Evolutionary conservation across 2,113 vertebrate species (phyloP).

Genomic region (Istiophorus platypterus): DNA sequence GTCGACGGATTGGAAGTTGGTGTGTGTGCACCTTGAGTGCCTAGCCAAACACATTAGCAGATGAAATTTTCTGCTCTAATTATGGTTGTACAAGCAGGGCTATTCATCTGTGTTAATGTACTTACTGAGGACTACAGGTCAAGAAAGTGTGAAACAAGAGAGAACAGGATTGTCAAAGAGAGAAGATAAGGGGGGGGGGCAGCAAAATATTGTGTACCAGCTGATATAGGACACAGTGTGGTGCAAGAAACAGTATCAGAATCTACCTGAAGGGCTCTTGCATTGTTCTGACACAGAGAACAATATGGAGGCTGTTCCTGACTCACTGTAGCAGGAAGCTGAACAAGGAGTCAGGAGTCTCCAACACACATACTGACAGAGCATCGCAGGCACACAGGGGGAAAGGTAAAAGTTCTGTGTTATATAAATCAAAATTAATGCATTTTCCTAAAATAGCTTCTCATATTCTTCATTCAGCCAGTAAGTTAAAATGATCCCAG

Average conservation of each 20-base stretch:
- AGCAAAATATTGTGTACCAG: conserved; percentile 20
- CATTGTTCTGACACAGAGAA: conserved; percentile 86
- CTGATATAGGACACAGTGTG: conserved; percentile 21
- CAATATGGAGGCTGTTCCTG: conserved; percentile 84
- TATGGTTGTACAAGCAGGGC: conserved; percentile 47
- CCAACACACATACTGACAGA: conserved; percentile 69
- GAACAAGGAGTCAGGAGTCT: conserved; percentile 82
- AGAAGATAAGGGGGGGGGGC: neutral
- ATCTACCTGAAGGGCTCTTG: conserved; percentile 86
- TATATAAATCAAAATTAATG: neutral
- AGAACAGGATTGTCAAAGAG: conserved; percentile 50
- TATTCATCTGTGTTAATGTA: conserved; percentile 72
- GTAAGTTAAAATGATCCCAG: neutral
- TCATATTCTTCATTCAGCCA: neutral
- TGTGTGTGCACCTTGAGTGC: conserved; percentile 51
- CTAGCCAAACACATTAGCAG: conserved; percentile 72
- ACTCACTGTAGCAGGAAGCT: conserved; percentile 85
- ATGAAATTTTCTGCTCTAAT: conserved; percentile 72
- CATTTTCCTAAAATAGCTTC: neutral
- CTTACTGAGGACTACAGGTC: conserved; percentile 59
- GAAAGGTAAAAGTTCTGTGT: neutral
- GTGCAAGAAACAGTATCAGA: conserved; percentile 20
- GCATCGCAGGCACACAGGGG: conserved; percentile 73
- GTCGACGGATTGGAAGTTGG: conserved; percentile 46
- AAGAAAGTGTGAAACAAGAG: conserved; percentile 61